These are phyloP conservation scores for Campylomormyrus tamandua DNA, from an alignment of 2,113 vertebrate genomes.

Conservation along the genomic window DNA sequence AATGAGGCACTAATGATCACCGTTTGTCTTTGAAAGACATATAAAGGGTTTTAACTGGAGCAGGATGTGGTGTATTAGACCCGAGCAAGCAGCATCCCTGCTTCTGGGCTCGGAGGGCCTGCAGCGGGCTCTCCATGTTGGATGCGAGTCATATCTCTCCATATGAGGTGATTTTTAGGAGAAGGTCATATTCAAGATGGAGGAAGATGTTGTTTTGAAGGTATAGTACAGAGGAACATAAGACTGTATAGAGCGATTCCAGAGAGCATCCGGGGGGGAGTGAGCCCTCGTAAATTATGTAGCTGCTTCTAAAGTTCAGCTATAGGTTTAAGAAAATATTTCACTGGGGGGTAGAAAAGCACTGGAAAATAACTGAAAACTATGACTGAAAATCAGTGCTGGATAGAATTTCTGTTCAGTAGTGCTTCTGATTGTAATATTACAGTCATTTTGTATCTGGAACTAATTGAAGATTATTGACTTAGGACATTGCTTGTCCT, in stretches of 20 bases:
- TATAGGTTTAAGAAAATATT: background rate
- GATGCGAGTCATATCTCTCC: background rate
- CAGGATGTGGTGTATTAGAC: background rate
- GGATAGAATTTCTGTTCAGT: background rate
- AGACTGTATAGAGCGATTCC: background rate
- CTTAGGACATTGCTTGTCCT: background rate
- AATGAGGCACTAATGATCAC: background rate
- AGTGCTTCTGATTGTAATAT: background rate
- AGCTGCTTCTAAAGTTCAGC: background rate
- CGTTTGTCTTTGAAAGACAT: background rate
- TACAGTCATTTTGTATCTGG: background rate
- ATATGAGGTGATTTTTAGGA: background rate
- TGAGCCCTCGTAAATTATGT: background rate
- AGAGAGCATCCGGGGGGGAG: background rate
- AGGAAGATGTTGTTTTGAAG: background rate
- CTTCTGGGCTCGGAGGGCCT: background rate
- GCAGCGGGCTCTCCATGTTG: background rate
- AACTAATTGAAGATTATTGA: background rate
- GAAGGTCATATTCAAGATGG: background rate
- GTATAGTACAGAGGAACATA: background rate
- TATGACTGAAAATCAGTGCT: background rate
- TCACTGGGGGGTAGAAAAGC: background rate
- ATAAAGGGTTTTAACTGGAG: background rate
- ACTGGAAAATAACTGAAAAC: background rate
- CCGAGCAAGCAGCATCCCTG: background rate